Base-by-base conservation (phyloP, 2,888 invertebrate species). In the Seladonia tumulorum region DNA sequence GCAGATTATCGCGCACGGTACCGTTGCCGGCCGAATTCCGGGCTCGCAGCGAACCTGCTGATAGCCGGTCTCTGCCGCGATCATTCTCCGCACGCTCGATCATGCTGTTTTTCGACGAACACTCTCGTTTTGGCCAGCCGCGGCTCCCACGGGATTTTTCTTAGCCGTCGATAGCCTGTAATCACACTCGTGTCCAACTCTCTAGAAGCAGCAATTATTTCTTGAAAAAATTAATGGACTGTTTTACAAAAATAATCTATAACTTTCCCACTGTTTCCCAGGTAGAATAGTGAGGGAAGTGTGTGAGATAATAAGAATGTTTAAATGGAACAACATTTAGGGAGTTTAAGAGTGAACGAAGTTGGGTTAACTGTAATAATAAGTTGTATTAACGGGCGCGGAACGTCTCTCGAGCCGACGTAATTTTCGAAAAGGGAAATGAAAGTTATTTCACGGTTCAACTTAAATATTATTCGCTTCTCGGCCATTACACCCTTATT, bases 401-500 rank as follows among this genome's bases (percentile, higher is more conserved):
- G 57, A n/a, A n/a, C 10, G n/a, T 57, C 35, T 60, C 66, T 66
- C 18, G 18, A 66, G 18, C 35, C 29, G 18, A 18, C 35, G 66
- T 66, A 66, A 66, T 66, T 35, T 66, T 42, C 42, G 66, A 35
- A 66, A 66, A 66, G 66, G 18, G 66, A 70, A 70, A 70, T 68
- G 42, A 42, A n/a, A 42, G 39, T 70, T 39, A 70, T 70, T 70
- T n/a, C 22, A 22, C n/a, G n/a, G 22, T 39, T 70, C 42, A n/a
- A 70, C 66, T 66, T 66, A 66, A 66, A 66, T 35, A 66, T 29
- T 66, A 35, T 66, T 66, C 35, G 35, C 66, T 66, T 66, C 66
- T 66, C 66, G 18, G 35, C 35, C 29, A 35, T 66, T 66, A 66
- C 66, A 66, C 66, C 29, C 35, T 66, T 22, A 66, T 18, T 66